Evolutionary conservation across 2,888 invertebrate species (phyloP).

Genomic region (Euplexia lucipara): DNA sequence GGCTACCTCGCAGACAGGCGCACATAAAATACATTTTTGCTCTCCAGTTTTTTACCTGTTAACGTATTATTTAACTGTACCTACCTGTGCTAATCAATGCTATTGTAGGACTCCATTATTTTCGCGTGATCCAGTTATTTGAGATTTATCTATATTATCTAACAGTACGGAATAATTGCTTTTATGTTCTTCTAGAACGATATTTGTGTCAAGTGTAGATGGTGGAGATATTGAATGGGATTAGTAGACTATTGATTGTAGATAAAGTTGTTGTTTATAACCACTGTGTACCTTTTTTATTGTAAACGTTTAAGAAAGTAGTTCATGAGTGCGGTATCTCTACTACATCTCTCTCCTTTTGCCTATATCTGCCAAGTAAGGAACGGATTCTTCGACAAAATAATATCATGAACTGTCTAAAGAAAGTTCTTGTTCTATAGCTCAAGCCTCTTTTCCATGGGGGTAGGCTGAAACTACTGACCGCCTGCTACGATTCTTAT

Average conservation of each 20-base stretch:
- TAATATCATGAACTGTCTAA: no score
- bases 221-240: constrained; percentile 45
- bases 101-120: constrained; percentile 57
- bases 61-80: constrained; percentile 61
- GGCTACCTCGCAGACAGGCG: constrained; percentile 28
- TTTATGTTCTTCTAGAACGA: constrained; percentile 41
- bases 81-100: constrained; percentile 60
- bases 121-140: constrained; percentile 46
- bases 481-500: no score
- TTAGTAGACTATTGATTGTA: constrained; percentile 44
- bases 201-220: constrained; percentile 58
- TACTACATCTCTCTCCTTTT: not conserved
- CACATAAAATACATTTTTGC: constrained; percentile 37
- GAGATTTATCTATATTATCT: constrained; percentile 60
- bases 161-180: constrained; percentile 61
- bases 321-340: not conserved
- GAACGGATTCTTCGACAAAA: not conserved
- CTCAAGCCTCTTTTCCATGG: no score
- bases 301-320: constrained; percentile 19
- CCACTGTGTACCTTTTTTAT: constrained; percentile 7
- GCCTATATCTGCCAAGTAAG: not conserved
- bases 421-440: not conserved
- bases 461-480: no score
- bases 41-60: constrained; percentile 54
- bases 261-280: constrained; percentile 30